Conservation (phyloP, 37 sponge, comb jelly and placozoan species). For the Spongilla lacustris region DNA sequence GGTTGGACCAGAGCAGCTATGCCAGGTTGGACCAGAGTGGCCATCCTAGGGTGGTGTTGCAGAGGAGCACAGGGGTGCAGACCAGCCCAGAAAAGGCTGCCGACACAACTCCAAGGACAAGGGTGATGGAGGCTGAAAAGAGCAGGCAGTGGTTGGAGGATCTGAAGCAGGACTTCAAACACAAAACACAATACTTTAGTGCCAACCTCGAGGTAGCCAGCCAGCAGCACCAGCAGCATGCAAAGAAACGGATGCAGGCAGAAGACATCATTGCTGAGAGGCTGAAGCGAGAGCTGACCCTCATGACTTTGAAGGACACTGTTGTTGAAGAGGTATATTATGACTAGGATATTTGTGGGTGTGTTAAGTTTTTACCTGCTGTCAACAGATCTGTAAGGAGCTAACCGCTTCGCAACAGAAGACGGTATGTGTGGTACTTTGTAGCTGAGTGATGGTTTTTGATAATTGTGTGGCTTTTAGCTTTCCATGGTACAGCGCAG, state of each 20-base stretch:
- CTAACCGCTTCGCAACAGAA: slow-evolving; percentile 14
- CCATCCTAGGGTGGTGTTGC: background rate
- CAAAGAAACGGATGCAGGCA: slow-evolving; percentile 9
- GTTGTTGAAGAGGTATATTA: background rate
- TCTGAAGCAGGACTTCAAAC: slow-evolving; percentile 14
- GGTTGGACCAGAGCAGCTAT: too few relatives aligned
- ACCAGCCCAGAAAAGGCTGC: background rate
- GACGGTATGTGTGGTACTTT: background rate
- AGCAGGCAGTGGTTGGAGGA: slow-evolving; percentile 21
- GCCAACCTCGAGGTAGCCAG: background rate
- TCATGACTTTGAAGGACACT: background rate
- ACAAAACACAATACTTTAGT: background rate
- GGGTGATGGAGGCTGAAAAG: background rate
- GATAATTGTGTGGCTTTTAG: background rate
- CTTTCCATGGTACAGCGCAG: background rate
- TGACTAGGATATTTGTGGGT: background rate
- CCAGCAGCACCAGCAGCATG: background rate
- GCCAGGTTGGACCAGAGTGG: too few relatives aligned
- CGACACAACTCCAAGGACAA: background rate
- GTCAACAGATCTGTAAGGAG: background rate
- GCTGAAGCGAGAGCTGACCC: background rate
- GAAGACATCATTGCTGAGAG: slow-evolving; percentile 29
- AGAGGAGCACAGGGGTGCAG: background rate
- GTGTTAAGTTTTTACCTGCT: background rate
- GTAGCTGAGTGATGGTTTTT: background rate